Base-by-base conservation (phyloP, 2,797 vertebrate species). In the Ceryle rudis region DNA sequence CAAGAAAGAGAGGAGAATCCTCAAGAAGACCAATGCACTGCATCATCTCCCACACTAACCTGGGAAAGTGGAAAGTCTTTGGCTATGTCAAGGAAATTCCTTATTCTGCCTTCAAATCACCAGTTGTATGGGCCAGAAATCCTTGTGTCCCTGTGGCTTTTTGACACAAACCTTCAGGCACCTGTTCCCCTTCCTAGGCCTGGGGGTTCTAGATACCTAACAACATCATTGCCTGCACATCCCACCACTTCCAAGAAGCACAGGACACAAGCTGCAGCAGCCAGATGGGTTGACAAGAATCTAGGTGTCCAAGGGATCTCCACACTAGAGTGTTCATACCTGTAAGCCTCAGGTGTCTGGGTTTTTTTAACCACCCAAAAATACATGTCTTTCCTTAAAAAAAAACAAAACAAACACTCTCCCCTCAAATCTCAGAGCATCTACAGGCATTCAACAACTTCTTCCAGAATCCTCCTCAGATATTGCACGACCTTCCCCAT, bases 41-140 rank as follows among this genome's bases (percentile, higher is more conserved):
- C 7, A 5, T 19, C n/a, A 19, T n/a, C 26, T 55, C 52, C 60
- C 28, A 11, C 0, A 0, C 4, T 25, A 35, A 65, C 22, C 17
- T 8, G 9, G 29, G n/a, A 55, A 61, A 74, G 29, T 7, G 7
- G 7, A 15, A 64, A 64, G 14, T 15, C 22, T 23, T 83, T 26
- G 17, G 13, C 58, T 80, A 28, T 23, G 22, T 41, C 47, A 66
- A 51, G 17, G 15, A 33, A 83, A 52, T 47, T 51, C 58, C 15
- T 62, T 42, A 42, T 61, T 61, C 14, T 61, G 20, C 22, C 25
- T 55, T 57, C 52, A 31, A 31, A 83, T 35, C 16, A 44, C 10
- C 14, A 46, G 26, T 23, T 54, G 8, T 12, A 25, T 5, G 46
- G 14, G 57, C 13, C 28, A 46, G 12, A 55, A 70, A 55, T 14